Percentiles rank a stretch among this genome's conserved stretches.
These are phyloP conservation scores for Plagodis dolabraria DNA, from an alignment of 2,888 invertebrate genomes.

Conservation along the genomic window DNA sequence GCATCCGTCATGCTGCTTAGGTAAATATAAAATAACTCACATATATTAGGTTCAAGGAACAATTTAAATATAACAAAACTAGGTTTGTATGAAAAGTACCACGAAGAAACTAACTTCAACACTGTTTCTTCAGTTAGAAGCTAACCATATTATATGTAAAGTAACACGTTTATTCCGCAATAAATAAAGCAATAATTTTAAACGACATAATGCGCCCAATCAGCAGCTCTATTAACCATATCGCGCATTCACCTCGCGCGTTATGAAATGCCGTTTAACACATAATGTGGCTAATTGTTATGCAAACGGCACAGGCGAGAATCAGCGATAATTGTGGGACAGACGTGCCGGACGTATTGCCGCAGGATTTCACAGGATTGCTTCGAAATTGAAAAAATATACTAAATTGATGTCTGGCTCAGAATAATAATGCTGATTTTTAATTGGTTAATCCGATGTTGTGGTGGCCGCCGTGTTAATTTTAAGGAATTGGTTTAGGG, in stretches of 20 bases:
- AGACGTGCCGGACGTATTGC: slow-evolving; percentile 35
- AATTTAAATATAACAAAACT: no score
- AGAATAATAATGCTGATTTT: slow-evolving; percentile 15
- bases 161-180: not conserved
- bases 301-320: slow-evolving; percentile 50
- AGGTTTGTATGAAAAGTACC: no score
- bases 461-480: not conserved
- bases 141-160: not conserved
- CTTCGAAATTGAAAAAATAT: slow-evolving; percentile 15
- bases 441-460: slow-evolving; percentile 13
- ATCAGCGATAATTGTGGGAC: slow-evolving; percentile 41
- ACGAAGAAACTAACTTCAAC: no score
- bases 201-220: slow-evolving; percentile 24
- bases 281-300: slow-evolving; percentile 58
- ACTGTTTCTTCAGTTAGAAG: no score
- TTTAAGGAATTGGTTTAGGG: not conserved
- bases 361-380: not conserved
- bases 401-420: slow-evolving; percentile 17
- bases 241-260: slow-evolving; percentile 47
- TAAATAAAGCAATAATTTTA: slow-evolving; percentile 6
- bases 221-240: slow-evolving; percentile 35
- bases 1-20: no score
- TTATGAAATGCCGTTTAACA: slow-evolving; percentile 58
- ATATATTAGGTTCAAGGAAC: no score
- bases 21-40: no score